Evolutionary conservation across 2,113 vertebrate species (phyloP).

Genomic region (Charina bottae): DNA sequence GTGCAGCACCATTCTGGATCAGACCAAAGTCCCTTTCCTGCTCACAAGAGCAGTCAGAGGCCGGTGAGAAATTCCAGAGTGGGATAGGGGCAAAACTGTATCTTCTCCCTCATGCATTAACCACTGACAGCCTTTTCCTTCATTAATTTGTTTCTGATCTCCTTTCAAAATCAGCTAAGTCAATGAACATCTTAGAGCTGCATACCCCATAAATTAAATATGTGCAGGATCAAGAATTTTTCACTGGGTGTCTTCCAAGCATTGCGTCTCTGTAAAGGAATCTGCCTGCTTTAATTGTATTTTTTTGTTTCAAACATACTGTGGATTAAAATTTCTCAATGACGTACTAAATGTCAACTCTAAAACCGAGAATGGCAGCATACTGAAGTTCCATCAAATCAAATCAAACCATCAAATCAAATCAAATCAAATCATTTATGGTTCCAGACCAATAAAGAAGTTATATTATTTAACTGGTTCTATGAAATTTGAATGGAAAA

Average conservation of each 20-base stretch:
- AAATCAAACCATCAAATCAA: background rate
- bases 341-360: background rate
- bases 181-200: background rate
- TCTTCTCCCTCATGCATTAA: background rate
- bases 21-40: background rate
- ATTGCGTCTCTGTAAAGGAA: background rate
- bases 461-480: background rate
- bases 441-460: too few relatives aligned
- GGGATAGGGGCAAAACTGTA: background rate
- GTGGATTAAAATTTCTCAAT: background rate
- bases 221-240: background rate
- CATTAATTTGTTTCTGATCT: background rate
- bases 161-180: background rate
- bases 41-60: background rate
- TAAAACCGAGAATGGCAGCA: background rate
- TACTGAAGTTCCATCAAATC: background rate
- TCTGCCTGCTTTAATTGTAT: background rate
- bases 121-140: background rate
- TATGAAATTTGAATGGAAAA: background rate
- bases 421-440: too few relatives aligned
- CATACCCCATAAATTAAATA: background rate
- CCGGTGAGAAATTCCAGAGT: background rate
- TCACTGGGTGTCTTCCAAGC: background rate
- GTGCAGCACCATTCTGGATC: background rate
- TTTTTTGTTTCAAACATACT: accelerated